Evolutionary conservation across 2,113 vertebrate genomes (phyloP).

Genomic region (Mus spicilegus): DNA sequence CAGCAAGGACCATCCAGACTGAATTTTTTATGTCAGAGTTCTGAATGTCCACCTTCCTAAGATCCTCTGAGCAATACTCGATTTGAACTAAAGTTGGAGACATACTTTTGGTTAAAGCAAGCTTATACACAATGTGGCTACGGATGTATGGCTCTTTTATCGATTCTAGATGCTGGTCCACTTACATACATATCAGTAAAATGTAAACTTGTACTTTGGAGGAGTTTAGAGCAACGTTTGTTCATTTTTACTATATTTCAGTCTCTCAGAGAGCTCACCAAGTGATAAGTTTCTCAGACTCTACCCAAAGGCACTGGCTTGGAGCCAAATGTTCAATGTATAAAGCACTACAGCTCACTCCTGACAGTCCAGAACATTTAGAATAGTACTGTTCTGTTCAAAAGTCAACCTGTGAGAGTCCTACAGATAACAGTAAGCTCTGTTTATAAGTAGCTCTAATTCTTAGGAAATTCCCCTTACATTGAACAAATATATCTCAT

Average conservation of each 20-base stretch:
- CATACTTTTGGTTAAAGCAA: not conserved
- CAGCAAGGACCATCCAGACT: not conserved
- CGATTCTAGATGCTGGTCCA: not conserved
- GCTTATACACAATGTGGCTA: not conserved
- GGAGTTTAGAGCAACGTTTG: not conserved
- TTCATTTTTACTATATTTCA: not conserved
- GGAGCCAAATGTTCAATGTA: not conserved
- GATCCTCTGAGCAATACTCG: not conserved
- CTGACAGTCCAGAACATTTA: not conserved
- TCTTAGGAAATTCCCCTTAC: not conserved
- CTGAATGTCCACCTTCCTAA: conserved; percentile 41
- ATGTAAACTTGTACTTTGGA: not conserved
- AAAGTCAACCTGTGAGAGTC: not conserved
- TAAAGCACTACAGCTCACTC: not conserved
- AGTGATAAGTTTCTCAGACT: not conserved
- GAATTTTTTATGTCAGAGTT: not conserved
- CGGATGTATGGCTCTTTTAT: not conserved
- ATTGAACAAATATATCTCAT: not conserved
- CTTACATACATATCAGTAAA: not conserved
- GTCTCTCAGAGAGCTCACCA: not conserved
- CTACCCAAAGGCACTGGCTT: not conserved
- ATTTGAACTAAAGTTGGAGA: not conserved
- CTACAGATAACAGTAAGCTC: not conserved
- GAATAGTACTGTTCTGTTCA: not conserved
- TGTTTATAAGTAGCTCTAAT: not conserved